Evolutionary conservation across 2,888 invertebrate species (phyloP), one percentile per base, ranked within the genome.

Genomic region (Andrena bicolor): DNA sequence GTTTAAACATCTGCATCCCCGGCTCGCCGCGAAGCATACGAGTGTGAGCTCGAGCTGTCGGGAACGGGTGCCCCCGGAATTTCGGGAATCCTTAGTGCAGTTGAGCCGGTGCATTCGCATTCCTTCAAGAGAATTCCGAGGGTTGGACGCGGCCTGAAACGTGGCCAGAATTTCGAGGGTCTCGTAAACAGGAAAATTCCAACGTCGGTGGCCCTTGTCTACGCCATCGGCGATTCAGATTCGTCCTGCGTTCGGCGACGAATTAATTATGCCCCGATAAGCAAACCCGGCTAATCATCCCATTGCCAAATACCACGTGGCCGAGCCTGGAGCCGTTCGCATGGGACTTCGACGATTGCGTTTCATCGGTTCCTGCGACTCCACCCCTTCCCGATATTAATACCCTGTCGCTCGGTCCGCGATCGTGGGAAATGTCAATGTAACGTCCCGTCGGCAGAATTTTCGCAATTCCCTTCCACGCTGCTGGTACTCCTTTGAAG

Each of bases 11-110:
- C 58, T 53, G 72, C 69, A 60, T 78, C 28, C 63, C 58, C n/a
- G 68, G 85, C 66, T 26, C 53, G 23, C 60, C 76, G 66, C 48
- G 8, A 49, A 30, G 53, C 70, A 65, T 70, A 28, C 73, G 32
- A 79, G 58, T 32, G 77, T 23, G 64, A 66, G 71, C 58, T 41
- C 23, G 58, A 64, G 70, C 30, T 51, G 69, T 26, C 26, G 41
- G 20, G 71, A 79, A 53, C 16, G 65, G n/a, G 56, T 32, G 20
- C 23, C 69, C 63, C n/a, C 26, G 83, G 83, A 86, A 86, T 86
- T 75, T 75, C 83, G 60, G 65, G 86, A 66, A 86, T 86, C 48
- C 51, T 48, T 26, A 65, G 72, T 10, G 32, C 61, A 61, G 61
- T 63, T 8, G 28, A 30, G 28, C n/a, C 64, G 70, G 56, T 63